Evolutionary conservation across 2,888 invertebrate species (phyloP).

Genomic region (Tetranychus truncatus): DNA sequence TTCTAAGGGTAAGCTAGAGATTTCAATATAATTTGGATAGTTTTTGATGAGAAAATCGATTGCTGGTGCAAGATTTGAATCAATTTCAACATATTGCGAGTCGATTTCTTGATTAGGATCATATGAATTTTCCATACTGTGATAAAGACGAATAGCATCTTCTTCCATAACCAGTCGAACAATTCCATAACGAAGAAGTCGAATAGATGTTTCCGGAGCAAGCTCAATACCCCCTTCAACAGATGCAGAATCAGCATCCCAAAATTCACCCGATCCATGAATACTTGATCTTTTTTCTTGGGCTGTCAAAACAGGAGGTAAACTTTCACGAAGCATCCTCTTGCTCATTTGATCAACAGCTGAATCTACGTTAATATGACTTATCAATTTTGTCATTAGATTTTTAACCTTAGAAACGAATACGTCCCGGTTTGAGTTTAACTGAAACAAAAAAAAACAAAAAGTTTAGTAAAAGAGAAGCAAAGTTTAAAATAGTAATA

Average conservation of each 20-base stretch:
- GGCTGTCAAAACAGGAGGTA: slow-evolving; percentile 56
- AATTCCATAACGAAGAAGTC: slow-evolving; percentile 38
- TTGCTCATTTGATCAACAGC: slow-evolving; percentile 72
- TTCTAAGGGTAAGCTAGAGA: slow-evolving; percentile 50
- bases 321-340: slow-evolving; percentile 59
- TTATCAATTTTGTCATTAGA: slow-evolving; percentile 43
- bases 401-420: slow-evolving; percentile 40
- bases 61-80: slow-evolving; percentile 46
- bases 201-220: slow-evolving; percentile 43
- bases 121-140: slow-evolving; percentile 67
- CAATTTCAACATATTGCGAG: slow-evolving; percentile 54
- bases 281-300: slow-evolving; percentile 51
- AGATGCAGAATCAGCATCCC: slow-evolving; percentile 34
- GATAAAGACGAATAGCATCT: slow-evolving; percentile 48
- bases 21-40: slow-evolving; percentile 57
- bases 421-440: slow-evolving; percentile 27
- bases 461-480: background rate
- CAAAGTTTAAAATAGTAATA: background rate
- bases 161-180: slow-evolving; percentile 44
- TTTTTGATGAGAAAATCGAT: slow-evolving; percentile 49
- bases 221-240: slow-evolving; percentile 47
- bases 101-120: slow-evolving; percentile 45
- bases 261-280: slow-evolving; percentile 50
- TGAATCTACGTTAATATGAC: slow-evolving; percentile 48
- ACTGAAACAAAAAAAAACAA: slow-evolving; percentile 30